Conservation (phyloP, 1,140 invertebrate genomes). For the Agrilus planipennis region DNA sequence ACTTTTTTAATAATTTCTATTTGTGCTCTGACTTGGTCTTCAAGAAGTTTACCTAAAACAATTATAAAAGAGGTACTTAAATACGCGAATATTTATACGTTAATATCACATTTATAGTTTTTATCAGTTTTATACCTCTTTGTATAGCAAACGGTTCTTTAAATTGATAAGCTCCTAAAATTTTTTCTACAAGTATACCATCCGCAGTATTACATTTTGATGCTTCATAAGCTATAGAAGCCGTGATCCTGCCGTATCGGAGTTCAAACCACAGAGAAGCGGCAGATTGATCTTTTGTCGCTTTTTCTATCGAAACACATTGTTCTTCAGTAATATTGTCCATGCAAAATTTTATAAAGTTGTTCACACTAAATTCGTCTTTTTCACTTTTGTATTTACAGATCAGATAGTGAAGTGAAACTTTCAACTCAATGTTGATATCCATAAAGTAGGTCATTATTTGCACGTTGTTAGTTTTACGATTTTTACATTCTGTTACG, state of each 20-base stretch:
- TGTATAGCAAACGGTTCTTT: slow-evolving; percentile 1
- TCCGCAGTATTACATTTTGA: slow-evolving; percentile 7
- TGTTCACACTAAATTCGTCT: slow-evolving; percentile 1
- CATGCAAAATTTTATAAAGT: slow-evolving; percentile 2
- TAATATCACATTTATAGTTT: no score
- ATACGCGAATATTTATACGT: no score
- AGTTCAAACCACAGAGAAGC: slow-evolving; percentile 16
- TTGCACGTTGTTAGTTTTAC: no score
- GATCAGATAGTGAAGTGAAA: no score
- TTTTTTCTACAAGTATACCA: background rate
- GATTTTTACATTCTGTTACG: background rate
- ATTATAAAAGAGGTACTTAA: no score
- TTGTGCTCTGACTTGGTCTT: background rate
- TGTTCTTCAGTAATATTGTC: no score
- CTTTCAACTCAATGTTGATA: no score
- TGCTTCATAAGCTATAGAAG: slow-evolving; percentile 21
- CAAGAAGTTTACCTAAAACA: no score
- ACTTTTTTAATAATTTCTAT: background rate
- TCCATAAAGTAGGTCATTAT: no score
- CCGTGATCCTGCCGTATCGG: slow-evolving; percentile 8
- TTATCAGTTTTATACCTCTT: background rate
- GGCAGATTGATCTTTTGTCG: slow-evolving; percentile 16
- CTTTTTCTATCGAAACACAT: slow-evolving; percentile 10
- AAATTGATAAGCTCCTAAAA: slow-evolving; percentile 1
- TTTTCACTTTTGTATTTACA: slow-evolving; percentile 4